Conservation (phyloP, 2,888 invertebrate species). For the Fissipunctia ypsillon region DNA sequence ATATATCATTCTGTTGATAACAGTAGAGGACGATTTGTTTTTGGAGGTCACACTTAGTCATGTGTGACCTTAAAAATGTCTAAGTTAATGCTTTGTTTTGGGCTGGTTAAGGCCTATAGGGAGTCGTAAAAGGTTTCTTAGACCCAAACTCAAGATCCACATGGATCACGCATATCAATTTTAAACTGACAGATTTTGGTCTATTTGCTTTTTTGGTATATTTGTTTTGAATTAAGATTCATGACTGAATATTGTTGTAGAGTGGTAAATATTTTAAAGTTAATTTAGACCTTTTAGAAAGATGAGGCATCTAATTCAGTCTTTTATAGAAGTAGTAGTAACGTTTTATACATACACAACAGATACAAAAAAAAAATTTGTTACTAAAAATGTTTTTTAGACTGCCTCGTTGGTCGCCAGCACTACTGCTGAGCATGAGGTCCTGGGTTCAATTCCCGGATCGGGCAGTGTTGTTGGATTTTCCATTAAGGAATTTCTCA, state of each 20-base stretch:
- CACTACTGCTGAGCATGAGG: too few species aligned
- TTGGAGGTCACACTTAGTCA: neutral
- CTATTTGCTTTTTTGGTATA: too few species aligned
- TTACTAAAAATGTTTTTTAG: too few species aligned
- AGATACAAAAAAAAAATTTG: too few species aligned
- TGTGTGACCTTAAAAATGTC: neutral
- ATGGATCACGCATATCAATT: conserved; percentile 12
- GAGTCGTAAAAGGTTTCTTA: conserved; percentile 9
- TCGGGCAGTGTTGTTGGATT: too few species aligned
- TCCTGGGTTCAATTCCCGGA: too few species aligned
- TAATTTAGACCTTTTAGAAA: neutral
- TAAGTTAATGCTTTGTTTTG: neutral
- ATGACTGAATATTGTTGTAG: neutral
- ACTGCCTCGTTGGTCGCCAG: too few species aligned
- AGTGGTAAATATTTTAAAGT: neutral
- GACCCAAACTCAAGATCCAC: neutral
- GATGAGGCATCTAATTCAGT: too few species aligned
- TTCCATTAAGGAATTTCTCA: too few species aligned
- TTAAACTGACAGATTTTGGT: conserved; percentile 4
- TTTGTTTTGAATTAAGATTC: too few species aligned
- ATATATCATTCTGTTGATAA: conserved; percentile 52
- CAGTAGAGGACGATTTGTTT: neutral
- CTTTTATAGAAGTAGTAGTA: too few species aligned
- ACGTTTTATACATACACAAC: too few species aligned
- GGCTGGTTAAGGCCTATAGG: neutral